phyloP scores from a whole-genome alignment of 2,797 vertebrate species.

The Rousettus madagascariensis region DNA sequence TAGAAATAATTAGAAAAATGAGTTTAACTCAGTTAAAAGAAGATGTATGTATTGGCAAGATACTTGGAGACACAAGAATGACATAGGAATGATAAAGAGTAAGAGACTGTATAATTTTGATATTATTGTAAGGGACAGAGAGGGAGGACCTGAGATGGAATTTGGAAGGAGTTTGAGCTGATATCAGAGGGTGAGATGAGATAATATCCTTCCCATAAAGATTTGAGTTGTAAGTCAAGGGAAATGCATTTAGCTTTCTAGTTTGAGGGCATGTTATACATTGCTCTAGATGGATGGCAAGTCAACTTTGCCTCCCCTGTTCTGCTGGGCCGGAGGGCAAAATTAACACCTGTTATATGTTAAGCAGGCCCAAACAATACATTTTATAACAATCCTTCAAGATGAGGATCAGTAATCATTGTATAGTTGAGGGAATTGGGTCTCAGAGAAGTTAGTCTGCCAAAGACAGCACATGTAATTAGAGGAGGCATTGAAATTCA shows the following conservation, averaged over 20 bases:
- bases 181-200: neutral
- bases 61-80: neutral
- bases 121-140: neutral
- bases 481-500: neutral
- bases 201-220: neutral
- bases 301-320: neutral
- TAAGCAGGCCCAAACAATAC: neutral
- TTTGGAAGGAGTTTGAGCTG: slow-evolving; percentile 28
- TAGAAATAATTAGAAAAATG: neutral
- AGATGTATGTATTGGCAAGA: neutral
- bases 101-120: neutral
- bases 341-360: neutral
- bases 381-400: neutral
- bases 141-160: neutral
- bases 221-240: neutral
- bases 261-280: neutral
- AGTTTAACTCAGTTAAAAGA: neutral
- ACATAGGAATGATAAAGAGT: neutral
- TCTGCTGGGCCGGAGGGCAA: neutral
- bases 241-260: neutral
- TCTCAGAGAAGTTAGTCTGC: neutral
- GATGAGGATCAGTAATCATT: neutral
- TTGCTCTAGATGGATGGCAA: neutral
- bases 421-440: neutral
- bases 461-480: neutral